These are phyloP conservation scores for Protodeltote pygarga DNA, from an alignment of 2,888 invertebrate genomes.

Conservation along the genomic window DNA sequence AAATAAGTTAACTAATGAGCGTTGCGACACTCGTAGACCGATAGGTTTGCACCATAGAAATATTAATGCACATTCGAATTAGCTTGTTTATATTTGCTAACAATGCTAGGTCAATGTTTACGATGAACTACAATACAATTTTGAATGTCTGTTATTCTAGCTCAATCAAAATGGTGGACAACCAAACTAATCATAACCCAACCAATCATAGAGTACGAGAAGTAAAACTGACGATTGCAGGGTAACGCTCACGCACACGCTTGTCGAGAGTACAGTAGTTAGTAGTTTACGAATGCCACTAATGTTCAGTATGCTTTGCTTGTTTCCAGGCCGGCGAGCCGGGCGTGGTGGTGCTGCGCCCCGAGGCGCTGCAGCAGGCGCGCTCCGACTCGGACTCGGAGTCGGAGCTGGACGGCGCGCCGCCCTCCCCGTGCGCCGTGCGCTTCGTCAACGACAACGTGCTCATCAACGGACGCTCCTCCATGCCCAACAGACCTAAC, in stretches of 20 bases:
- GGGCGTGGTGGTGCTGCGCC: constrained; percentile 79
- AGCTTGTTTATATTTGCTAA: neutral
- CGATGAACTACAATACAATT: neutral
- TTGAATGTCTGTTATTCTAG: too few species aligned
- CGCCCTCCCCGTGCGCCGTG: constrained; percentile 94
- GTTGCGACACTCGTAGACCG: neutral
- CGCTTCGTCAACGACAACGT: constrained; percentile 95
- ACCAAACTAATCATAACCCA: too few species aligned
- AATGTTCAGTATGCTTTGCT: neutral
- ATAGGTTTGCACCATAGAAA: neutral
- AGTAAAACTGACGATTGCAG: too few species aligned
- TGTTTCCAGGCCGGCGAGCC: constrained; percentile 72
- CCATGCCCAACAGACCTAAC: constrained; percentile 89
- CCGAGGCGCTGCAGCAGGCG: constrained; percentile 88
- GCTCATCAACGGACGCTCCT: constrained; percentile 96
- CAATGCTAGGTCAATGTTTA: constrained; percentile 1
- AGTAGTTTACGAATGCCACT: too few species aligned
- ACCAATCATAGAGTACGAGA: too few species aligned
- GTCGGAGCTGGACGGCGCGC: constrained; percentile 76
- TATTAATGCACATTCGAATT: neutral
- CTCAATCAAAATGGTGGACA: too few species aligned
- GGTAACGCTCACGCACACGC: too few species aligned
- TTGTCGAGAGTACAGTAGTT: too few species aligned
- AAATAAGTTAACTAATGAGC: neutral
- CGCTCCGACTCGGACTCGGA: constrained; percentile 70